Evolutionary conservation across 1,140 invertebrate genomes (phyloP).

Genomic region (Rhysida immarginata): DNA sequence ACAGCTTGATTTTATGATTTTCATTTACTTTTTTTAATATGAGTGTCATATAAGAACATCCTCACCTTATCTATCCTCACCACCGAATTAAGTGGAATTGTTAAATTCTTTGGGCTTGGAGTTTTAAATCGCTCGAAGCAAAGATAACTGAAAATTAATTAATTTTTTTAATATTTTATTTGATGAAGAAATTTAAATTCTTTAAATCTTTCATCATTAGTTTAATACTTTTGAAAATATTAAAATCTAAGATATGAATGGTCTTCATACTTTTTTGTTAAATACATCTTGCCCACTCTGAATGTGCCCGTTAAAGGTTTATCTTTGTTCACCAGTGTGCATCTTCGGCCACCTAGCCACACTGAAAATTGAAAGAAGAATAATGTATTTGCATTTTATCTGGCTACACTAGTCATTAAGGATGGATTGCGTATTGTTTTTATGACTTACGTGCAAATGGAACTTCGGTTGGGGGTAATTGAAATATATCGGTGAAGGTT

Average conservation of each 20-base stretch:
- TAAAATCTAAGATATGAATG: too few species aligned
- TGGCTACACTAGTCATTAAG: too few species aligned
- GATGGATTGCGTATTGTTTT: neutral
- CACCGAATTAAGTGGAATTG: constrained; percentile 30
- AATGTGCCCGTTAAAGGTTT: constrained; percentile 30
- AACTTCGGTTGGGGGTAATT: constrained; percentile 24
- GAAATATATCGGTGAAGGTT: constrained; percentile 28
- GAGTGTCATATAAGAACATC: too few species aligned
- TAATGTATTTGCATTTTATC: constrained; percentile 3
- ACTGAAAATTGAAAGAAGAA: constrained; percentile 11
- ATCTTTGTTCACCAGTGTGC: constrained; percentile 31
- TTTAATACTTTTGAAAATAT: too few species aligned
- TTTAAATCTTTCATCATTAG: too few species aligned
- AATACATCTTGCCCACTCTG: constrained; percentile 32
- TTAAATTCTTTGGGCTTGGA: constrained; percentile 30
- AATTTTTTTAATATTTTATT: constrained; percentile 1
- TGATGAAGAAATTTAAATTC: constrained; percentile 4
- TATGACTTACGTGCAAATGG: constrained; percentile 23
- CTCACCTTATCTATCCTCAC: constrained; percentile 28
- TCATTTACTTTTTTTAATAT: too few species aligned
- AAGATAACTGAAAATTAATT: constrained; percentile 27
- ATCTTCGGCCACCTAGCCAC: constrained; percentile 28
- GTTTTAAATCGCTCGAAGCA: constrained; percentile 34
- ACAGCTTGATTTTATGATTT: too few species aligned
- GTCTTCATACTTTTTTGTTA: constrained; percentile 31